Conservation (phyloP, 2,113 vertebrate genomes). For the Columba janthina region DNA sequence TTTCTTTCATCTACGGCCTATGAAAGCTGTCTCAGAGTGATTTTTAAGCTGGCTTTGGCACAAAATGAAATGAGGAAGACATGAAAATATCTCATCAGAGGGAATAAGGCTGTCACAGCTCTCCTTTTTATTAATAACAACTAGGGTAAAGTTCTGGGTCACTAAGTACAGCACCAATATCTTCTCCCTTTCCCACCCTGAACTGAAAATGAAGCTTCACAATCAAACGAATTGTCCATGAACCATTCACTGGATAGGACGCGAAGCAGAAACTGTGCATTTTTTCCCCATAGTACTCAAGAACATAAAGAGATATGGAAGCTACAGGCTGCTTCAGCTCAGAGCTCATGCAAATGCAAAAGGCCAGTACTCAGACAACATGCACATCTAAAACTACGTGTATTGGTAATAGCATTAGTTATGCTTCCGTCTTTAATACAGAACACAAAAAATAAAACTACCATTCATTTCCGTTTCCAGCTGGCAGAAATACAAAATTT, state of each 20-base stretch:
- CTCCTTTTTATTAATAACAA: conserved; percentile 10
- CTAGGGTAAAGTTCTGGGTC: not conserved
- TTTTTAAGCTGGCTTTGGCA: not conserved
- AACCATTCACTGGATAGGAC: not conserved
- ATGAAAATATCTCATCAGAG: not conserved
- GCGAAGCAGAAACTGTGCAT: not conserved
- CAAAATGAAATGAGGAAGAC: not conserved
- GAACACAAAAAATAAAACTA: not conserved
- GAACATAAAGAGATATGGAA: not conserved
- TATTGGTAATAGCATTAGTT: not conserved
- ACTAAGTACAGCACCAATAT: not conserved
- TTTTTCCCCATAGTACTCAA: not conserved
- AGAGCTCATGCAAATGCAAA: not conserved
- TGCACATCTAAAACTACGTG: not conserved
- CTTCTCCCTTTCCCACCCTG: not conserved
- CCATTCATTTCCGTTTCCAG: not conserved
- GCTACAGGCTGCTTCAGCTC: not conserved
- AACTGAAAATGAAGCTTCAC: not conserved
- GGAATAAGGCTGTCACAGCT: not conserved
- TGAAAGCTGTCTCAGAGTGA: not conserved
- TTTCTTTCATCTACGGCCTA: not conserved
- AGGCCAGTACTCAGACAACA: not conserved
- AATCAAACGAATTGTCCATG: not conserved
- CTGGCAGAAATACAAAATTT: not conserved
- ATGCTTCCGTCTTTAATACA: not conserved